Conservation (phyloP, 1,140 invertebrate species). For the Drosophila mojavensis region DNA sequence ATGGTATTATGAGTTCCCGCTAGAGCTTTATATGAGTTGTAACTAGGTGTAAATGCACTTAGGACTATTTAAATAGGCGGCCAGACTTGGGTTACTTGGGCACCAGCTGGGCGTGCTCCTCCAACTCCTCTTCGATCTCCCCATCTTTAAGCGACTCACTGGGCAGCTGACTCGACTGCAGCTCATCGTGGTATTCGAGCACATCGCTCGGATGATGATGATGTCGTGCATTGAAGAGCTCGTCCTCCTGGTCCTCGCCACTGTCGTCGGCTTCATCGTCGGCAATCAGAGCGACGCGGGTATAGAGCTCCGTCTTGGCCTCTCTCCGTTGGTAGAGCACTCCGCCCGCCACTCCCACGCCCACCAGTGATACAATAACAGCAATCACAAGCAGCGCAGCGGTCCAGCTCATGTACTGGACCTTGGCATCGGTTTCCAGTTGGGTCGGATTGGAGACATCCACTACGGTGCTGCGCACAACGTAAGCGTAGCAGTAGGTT, state of each 20-base stretch:
- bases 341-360: conserved; percentile 45
- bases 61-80: conserved; percentile 1
- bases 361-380: conserved; percentile 47
- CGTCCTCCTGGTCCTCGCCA: conserved; percentile 56
- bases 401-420: conserved; percentile 41
- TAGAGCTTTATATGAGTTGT: no score
- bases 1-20: no score
- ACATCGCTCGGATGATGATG: conserved; percentile 2
- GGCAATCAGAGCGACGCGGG: conserved; percentile 60
- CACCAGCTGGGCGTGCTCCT: conserved; percentile 6
- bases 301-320: conserved; percentile 36
- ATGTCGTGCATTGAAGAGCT: conserved; percentile 44
- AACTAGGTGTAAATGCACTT: conserved; percentile 4
- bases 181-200: conserved; percentile 55
- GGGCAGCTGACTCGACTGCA: neutral
- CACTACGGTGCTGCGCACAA: conserved; percentile 67
- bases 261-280: conserved; percentile 57
- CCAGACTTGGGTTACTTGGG: neutral
- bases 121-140: neutral
- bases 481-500: conserved; percentile 70
- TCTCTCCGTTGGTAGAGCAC: conserved; percentile 41
- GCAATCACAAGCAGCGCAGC: conserved; percentile 47
- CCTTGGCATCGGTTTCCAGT: neutral
- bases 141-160: conserved; percentile 1
- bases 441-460: conserved; percentile 32